A percentile compares a stretch with the other conserved stretches of the same genome.
Evolutionary conservation across 2,797 vertebrate species (phyloP).

Genomic region (Siniperca scherzeri): DNA sequence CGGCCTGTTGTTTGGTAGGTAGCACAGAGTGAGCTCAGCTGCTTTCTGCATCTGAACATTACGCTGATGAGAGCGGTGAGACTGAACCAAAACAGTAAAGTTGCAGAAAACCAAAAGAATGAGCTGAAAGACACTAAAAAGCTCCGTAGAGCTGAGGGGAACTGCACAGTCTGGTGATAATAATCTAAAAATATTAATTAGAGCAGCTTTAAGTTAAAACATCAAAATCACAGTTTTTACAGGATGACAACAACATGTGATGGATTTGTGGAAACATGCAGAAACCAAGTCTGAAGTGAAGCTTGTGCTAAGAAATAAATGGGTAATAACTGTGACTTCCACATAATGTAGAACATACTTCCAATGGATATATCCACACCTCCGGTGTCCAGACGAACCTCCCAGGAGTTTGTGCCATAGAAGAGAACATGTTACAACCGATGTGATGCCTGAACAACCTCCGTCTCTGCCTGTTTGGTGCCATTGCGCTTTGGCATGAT

Average conservation of each 20-base stretch:
- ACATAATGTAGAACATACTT: neutral
- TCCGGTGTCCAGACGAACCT: neutral
- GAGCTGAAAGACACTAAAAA: neutral
- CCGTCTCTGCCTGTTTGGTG: neutral
- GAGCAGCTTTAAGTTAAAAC: neutral
- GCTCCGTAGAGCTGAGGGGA: too few relatives aligned
- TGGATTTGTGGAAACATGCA: slow-evolving; percentile 9
- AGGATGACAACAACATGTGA: neutral
- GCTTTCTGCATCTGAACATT: too few relatives aligned
- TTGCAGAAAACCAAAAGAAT: too few relatives aligned
- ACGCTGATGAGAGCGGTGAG: too few relatives aligned
- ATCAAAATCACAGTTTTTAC: too few relatives aligned
- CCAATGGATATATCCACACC: neutral
- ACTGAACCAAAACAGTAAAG: neutral
- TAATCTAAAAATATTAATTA: too few relatives aligned
- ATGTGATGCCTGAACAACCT: slow-evolving; percentile 6
- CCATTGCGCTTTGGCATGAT: neutral
- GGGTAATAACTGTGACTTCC: slow-evolving; percentile 1
- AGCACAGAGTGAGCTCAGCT: too few relatives aligned
- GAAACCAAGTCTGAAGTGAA: neutral
- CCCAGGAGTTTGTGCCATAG: slow-evolving; percentile 30
- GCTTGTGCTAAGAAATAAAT: slow-evolving; percentile 21
- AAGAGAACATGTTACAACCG: neutral
- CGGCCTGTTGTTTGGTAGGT: too few relatives aligned
- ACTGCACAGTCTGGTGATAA: too few relatives aligned